Conservation (phyloP, 1,140 invertebrate genomes). For the Solen grandis region DNA sequence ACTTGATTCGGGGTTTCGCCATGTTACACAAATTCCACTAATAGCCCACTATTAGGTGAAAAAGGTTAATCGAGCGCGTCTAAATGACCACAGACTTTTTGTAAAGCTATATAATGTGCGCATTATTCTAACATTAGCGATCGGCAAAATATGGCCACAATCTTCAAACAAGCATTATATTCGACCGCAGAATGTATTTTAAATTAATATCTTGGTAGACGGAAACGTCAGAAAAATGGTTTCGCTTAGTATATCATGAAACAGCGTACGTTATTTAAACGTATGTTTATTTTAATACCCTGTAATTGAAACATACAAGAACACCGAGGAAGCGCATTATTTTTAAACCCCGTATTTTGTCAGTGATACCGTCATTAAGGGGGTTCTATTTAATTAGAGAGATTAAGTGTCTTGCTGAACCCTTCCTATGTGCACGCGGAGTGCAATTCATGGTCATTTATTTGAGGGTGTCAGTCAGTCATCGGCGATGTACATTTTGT, state of each 20-base stretch:
- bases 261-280: neutral
- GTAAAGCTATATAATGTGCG: neutral
- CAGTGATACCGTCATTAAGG: slow-evolving; percentile 3
- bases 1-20: slow-evolving; percentile 26
- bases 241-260: slow-evolving; percentile 7
- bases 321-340: neutral
- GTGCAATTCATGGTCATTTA: too few relatives aligned
- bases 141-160: neutral
- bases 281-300: neutral
- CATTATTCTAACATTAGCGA: slow-evolving; percentile 8
- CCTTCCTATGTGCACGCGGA: too few relatives aligned
- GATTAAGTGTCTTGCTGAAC: too few relatives aligned
- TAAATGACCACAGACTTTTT: slow-evolving; percentile 47
- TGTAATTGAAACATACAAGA: neutral
- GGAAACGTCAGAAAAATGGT: slow-evolving; percentile 5
- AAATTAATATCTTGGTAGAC: slow-evolving; percentile 12
- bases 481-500: too few relatives aligned
- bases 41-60: slow-evolving; percentile 29
- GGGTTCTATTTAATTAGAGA: slow-evolving; percentile 12
- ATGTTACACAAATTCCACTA: slow-evolving; percentile 34
- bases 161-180: slow-evolving; percentile 16
- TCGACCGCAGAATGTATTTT: neutral
- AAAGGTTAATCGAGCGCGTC: slow-evolving; percentile 48
- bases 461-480: too few relatives aligned
- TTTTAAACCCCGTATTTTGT: slow-evolving; percentile 12